A percentile compares a stretch with the other conserved stretches of the same genome.
phyloP scores from a whole-genome alignment of 37 sponge, comb jelly and placozoan genomes.

The Halisarca cf. caerulea region DNA sequence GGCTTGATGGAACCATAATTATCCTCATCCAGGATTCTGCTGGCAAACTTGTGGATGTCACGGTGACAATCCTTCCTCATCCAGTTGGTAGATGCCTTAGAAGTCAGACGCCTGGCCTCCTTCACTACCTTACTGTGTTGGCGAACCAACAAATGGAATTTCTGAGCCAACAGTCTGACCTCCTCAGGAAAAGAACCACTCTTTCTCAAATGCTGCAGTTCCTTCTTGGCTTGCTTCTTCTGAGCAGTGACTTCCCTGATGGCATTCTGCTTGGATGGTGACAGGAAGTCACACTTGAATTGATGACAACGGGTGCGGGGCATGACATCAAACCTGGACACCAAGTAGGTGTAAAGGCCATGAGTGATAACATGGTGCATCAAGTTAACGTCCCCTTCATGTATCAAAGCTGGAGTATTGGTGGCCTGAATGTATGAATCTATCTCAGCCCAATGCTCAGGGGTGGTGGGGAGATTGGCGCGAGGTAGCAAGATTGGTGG shows the following conservation, averaged over 20 bases:
- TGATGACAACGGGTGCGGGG: background rate
- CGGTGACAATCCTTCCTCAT: background rate
- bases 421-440: no score
- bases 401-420: no score
- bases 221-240: background rate
- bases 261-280: background rate
- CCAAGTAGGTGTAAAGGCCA: background rate
- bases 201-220: background rate
- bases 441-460: no score
- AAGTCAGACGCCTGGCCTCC: background rate
- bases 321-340: background rate
- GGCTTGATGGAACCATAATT: background rate
- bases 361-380: no score
- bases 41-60: no score
- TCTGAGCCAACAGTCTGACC: background rate
- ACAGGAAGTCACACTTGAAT: background rate
- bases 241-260: background rate
- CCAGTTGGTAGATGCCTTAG: background rate
- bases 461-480: no score
- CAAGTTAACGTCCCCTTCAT: no score
- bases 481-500: no score
- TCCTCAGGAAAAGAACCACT: background rate
- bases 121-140: background rate
- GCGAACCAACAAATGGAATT: no score
- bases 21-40: background rate